Evolutionary conservation across 2,113 vertebrate species (phyloP).

Genomic region (Ailuropoda melanoleuca): DNA sequence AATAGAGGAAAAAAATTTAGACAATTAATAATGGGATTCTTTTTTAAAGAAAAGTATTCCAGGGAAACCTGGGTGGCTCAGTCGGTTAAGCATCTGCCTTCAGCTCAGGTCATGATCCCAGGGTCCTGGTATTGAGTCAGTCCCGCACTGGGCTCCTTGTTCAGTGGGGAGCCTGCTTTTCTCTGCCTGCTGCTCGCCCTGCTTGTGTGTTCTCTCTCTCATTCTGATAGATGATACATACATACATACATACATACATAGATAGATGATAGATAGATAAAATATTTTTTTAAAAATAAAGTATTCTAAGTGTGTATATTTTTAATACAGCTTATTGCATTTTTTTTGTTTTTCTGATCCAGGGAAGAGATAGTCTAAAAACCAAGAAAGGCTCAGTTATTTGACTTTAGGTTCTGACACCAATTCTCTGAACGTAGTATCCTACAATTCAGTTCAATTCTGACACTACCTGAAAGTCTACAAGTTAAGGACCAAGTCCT

Average conservation of each 20-base stretch:
- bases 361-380: background rate
- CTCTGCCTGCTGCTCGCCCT: too few species aligned
- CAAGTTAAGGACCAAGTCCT: background rate
- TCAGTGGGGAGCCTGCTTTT: too few species aligned
- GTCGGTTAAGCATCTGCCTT: too few species aligned
- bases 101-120: too few species aligned
- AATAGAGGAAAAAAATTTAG: background rate
- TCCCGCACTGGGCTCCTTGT: too few species aligned
- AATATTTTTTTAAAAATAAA: background rate
- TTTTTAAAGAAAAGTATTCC: background rate
- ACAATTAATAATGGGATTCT: conserved; percentile 7
- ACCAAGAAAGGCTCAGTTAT: background rate
- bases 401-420: background rate
- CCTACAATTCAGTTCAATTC: background rate
- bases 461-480: background rate
- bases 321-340: background rate
- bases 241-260: too few species aligned
- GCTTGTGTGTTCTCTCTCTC: too few species aligned
- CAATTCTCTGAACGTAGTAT: background rate
- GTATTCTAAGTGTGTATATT: background rate
- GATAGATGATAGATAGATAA: too few species aligned
- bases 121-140: too few species aligned
- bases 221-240: too few species aligned
- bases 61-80: too few species aligned
- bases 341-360: background rate